phyloP scores from a whole-genome alignment of 1,140 invertebrate species.

The Drosophila equinoxialis region DNA sequence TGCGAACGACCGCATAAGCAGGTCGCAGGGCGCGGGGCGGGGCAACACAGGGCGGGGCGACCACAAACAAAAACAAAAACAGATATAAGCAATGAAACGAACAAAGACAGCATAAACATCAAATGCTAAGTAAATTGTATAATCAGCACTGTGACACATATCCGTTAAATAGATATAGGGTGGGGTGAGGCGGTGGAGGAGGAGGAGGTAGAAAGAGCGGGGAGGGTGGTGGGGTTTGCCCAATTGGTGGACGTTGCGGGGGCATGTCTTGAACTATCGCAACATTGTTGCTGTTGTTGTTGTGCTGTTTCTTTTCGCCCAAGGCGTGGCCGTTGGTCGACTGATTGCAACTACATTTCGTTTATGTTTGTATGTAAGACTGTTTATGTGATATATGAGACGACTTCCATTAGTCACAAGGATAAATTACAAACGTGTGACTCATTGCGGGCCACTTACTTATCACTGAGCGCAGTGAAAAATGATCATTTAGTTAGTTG shows the following conservation, averaged over 20 bases:
- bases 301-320: neutral
- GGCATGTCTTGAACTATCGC: conserved; percentile 4
- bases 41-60: neutral
- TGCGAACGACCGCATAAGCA: neutral
- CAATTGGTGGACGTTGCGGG: neutral
- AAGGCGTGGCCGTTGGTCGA: conserved; percentile 1
- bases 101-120: conserved; percentile 8
- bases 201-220: neutral
- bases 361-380: neutral
- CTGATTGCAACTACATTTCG: conserved; percentile 3
- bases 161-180: conserved; percentile 28
- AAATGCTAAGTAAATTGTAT: conserved; percentile 46
- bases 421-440: conserved; percentile 56
- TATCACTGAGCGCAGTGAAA: conserved; percentile 4
- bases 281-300: neutral
- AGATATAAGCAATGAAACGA: conserved; percentile 1
- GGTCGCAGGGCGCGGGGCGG: too few species aligned
- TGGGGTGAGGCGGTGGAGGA: neutral
- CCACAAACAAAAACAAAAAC: conserved; percentile 6
- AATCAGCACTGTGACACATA: conserved; percentile 57
- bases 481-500: conserved; percentile 1
- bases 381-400: conserved; percentile 11
- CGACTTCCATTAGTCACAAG: conserved; percentile 45
- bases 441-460: conserved; percentile 31
- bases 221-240: neutral